Conservation (phyloP, 2,888 invertebrate genomes). For the Apotomis turbidana region DNA sequence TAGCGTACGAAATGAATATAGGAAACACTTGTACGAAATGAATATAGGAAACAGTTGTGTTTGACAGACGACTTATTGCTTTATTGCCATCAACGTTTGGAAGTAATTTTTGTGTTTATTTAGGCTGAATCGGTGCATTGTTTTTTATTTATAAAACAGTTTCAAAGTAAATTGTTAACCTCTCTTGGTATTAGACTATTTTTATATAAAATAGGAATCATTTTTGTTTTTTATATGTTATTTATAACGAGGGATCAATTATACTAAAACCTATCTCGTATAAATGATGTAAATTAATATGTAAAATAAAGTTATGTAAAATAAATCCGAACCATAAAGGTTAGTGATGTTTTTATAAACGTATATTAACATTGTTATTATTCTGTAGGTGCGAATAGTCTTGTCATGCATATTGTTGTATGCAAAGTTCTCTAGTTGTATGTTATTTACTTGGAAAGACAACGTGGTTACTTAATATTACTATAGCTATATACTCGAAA, state of each 20-base stretch:
- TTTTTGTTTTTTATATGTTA: not conserved
- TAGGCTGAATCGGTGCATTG: slow-evolving; percentile 28
- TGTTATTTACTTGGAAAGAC: not conserved
- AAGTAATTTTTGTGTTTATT: slow-evolving; percentile 24
- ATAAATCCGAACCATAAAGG: slow-evolving; percentile 20
- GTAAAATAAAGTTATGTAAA: slow-evolving; percentile 15
- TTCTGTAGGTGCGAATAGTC: slow-evolving; percentile 15
- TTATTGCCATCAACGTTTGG: slow-evolving; percentile 5
- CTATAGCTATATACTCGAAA: slow-evolving; percentile 3
- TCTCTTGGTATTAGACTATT: slow-evolving; percentile 7
- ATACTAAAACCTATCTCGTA: slow-evolving; percentile 23
- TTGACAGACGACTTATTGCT: slow-evolving; percentile 17
- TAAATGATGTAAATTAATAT: slow-evolving; percentile 5
- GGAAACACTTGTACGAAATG: not conserved
- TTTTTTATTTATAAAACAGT: slow-evolving; percentile 19
- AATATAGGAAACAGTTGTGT: slow-evolving; percentile 9
- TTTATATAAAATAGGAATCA: slow-evolving; percentile 13
- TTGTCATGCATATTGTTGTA: slow-evolving; percentile 26
- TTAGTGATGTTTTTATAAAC: slow-evolving; percentile 34
- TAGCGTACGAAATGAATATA: not conserved
- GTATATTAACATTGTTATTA: slow-evolving; percentile 29
- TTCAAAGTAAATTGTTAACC: slow-evolving; percentile 15
- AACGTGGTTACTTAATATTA: slow-evolving; percentile 14
- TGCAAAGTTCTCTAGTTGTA: slow-evolving; percentile 7
- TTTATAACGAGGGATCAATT: slow-evolving; percentile 1